Conservation (phyloP, 2,888 invertebrate genomes). For the Serrognathus titanus region DNA sequence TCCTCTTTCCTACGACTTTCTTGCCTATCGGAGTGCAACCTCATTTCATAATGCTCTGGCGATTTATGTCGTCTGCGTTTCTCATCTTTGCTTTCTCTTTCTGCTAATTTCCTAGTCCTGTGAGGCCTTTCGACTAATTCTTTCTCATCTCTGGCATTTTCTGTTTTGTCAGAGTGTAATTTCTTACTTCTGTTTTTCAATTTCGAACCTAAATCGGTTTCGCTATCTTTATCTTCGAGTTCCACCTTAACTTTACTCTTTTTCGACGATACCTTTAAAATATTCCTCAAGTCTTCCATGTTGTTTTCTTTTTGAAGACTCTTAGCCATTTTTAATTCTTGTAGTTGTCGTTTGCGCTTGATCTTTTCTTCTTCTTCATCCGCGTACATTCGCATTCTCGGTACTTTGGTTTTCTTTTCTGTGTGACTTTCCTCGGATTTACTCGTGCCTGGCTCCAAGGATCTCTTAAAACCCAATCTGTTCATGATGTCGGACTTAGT, state of each 20-base stretch:
- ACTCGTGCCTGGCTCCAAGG: slow-evolving; percentile 24
- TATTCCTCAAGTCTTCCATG: slow-evolving; percentile 25
- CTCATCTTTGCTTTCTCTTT: slow-evolving; percentile 5
- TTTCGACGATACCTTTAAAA: slow-evolving; percentile 10
- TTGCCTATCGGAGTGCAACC: neutral
- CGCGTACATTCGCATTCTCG: slow-evolving; percentile 84
- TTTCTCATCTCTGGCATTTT: neutral
- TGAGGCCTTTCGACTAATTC: neutral
- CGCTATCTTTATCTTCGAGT: slow-evolving; percentile 9
- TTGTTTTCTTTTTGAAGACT: slow-evolving; percentile 3
- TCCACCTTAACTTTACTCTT: slow-evolving; percentile 13
- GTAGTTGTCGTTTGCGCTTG: slow-evolving; percentile 41
- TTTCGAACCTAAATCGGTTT: slow-evolving; percentile 34
- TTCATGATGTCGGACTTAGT: slow-evolving; percentile 36
- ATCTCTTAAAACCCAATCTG: slow-evolving; percentile 40
- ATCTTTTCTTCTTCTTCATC: slow-evolving; percentile 75
- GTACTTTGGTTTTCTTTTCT: slow-evolving; percentile 58
- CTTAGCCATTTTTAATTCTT: slow-evolving; percentile 38
- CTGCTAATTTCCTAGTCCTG: slow-evolving; percentile 1
- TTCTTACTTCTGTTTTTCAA: slow-evolving; percentile 29
- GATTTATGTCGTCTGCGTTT: slow-evolving; percentile 7
- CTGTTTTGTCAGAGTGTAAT: neutral
- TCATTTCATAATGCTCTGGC: neutral
- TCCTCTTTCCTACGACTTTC: slow-evolving; percentile 2
- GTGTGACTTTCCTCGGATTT: slow-evolving; percentile 22